Conservation (phyloP, 2,797 vertebrate genomes). For the Etheostoma perlongum region DNA sequence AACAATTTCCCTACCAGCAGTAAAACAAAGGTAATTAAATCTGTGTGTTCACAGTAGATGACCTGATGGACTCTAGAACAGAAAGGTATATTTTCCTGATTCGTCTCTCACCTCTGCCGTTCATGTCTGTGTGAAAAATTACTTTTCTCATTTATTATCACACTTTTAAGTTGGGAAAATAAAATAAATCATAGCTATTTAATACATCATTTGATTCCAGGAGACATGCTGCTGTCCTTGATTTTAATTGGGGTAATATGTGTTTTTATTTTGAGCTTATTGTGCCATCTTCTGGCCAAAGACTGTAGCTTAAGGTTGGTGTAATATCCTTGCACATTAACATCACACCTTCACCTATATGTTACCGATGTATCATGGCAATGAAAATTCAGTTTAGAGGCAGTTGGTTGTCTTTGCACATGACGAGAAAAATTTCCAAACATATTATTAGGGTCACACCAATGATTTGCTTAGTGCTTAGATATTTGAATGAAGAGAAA, state of each 20-base stretch:
- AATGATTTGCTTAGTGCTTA: not conserved
- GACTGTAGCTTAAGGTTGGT: not conserved
- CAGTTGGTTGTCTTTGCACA: not conserved
- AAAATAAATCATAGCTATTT: not conserved
- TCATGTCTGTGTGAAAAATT: not conserved
- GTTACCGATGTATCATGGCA: not conserved
- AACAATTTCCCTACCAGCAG: not conserved
- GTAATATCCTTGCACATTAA: not conserved
- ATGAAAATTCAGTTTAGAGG: not conserved
- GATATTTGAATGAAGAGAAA: not conserved
- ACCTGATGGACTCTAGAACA: not conserved
- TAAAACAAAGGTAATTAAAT: constrained; percentile 13
- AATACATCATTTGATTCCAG: not conserved
- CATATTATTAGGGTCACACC: too few relatives aligned
- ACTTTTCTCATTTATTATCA: constrained; percentile 5
- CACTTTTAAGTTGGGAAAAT: not conserved
- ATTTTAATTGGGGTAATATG: not conserved
- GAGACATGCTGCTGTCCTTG: not conserved
- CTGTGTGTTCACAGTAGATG: constrained; percentile 2
- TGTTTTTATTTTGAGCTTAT: not conserved
- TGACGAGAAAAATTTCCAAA: not conserved
- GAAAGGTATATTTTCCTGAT: not conserved
- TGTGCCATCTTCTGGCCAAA: constrained; percentile 65
- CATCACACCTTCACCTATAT: not conserved
- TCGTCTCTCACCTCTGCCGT: not conserved